Evolutionary conservation across 2,888 invertebrate species (phyloP), one percentile per base, ranked within the genome.

Genomic region (Drosophila cognata): DNA sequence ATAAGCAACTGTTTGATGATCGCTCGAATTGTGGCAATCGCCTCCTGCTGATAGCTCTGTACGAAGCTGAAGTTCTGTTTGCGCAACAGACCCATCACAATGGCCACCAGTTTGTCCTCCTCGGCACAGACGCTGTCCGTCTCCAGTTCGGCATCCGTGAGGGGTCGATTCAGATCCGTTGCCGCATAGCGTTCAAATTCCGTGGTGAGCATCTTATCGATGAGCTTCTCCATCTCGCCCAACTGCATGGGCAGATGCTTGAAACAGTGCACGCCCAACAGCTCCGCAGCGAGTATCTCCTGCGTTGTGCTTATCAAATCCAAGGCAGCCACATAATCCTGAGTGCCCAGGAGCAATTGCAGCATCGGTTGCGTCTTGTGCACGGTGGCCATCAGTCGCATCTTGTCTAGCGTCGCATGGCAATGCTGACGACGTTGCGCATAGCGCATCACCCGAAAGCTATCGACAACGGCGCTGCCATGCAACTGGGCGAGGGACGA

Each of bases 291-390:
- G 41, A 99, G 94, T 64, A 99, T 97, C 93, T 98, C 98, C 93
- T 99, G 98, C 3, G 99, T 99, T 5, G 98, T 98, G 52, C 92
- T 96, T 83, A 99, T 99, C 72, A 99, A 95, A 94, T 99, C 99
- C 72, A 99, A 94, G 1, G 99, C 99, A 48, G 98, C 99, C 43
- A 99, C 98, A 94, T 98, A 99, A 93, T 99, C 99, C 74, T 98
- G 98, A 13, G 98, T 98, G 74, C 98, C 98, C 52, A 99, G 94
- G 57, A 99, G 94, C 64, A 98, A 94, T 92, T 99, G 99, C 89
- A 99, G 97, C 93, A 98, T 99, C 1, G 99, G 98, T 92, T 99
- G 99, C 25, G 99, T 99, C 94, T 99, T 99, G 92, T 99, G 97
- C 11, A 99, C 98, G 5, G 98, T 98, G 10, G 97, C 96, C 96